Evolutionary conservation across 2,888 invertebrate species (phyloP), one percentile per base, ranked within the genome.

Genomic region (Cataglyphis rosenhaueri): DNA sequence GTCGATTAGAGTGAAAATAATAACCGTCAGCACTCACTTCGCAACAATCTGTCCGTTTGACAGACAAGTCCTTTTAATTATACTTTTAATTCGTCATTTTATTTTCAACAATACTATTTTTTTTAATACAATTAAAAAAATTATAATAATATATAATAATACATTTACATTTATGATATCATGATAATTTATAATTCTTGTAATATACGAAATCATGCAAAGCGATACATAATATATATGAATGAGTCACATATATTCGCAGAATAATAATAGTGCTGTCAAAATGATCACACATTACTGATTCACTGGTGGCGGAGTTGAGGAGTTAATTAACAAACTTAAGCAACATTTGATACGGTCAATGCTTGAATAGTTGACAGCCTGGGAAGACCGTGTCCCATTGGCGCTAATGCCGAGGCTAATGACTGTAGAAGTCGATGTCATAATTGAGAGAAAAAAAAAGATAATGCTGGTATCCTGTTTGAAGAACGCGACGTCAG

Each of bases 331-430:
- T 78, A 78, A 78, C 71, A 59, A 78, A 70, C 78, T 78, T 78
- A 59, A 71, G 44, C 59, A 79, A 79, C 78, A 71, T 79, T 79
- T 71, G 78, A 71, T 81, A 79, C 55, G 76, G 76, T 81, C 81
- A 73, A 81, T 79, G 38, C 38, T 55, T 62, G 81, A 81, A 78
- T 81, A 41, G 62, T 81, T 62, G 62, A 81, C 78, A 81, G 74
- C 81, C 85, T 81, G 85, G 82, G 85, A 85, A 79, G 73, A 85
- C 85, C 85, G 85, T 78, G 66, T 81, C 85, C 76, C 75, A 65
- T 85, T 85, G 61, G 61, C 61, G 73, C 73, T 74, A 83, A 82
- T 83, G 65, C 57, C 62, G 81, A 62, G 64, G 73, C 55, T 73
- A 62, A 82, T 74, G 74, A 79, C 78, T 70, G 44, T 79, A 79